Evolutionary conservation across 2,888 invertebrate genomes (phyloP).

Genomic region (Bruchidius siliquastri): DNA sequence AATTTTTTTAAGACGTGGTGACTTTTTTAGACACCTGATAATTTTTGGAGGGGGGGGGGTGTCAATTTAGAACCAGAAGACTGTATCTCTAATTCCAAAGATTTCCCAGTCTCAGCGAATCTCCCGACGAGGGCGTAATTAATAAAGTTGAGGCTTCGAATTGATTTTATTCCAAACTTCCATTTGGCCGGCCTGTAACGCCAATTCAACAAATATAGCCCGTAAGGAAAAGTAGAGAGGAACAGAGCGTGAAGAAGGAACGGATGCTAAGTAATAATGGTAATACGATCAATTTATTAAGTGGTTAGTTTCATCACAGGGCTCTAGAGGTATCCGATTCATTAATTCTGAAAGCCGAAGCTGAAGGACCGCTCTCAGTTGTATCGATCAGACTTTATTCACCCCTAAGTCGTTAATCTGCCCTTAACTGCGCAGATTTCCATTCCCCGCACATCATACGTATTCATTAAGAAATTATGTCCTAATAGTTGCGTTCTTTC

Average conservation of each 20-base stretch:
- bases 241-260: background rate
- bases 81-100: too few relatives aligned
- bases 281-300: constrained; percentile 33
- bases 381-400: constrained; percentile 38
- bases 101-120: too few relatives aligned
- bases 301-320: constrained; percentile 31
- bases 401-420: constrained; percentile 38
- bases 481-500: constrained; percentile 39
- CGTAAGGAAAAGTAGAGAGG: background rate
- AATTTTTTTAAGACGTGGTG: too few relatives aligned
- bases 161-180: background rate
- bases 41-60: too few relatives aligned
- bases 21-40: too few relatives aligned
- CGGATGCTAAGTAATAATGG: background rate
- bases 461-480: constrained; percentile 43
- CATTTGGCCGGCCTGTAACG: background rate
- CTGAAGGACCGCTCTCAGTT: constrained; percentile 17
- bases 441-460: constrained; percentile 40
- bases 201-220: background rate
- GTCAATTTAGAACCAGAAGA: too few relatives aligned
- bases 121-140: too few relatives aligned
- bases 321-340: constrained; percentile 18
- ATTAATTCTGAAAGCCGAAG: constrained; percentile 21
- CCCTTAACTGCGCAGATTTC: constrained; percentile 40
- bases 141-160: too few relatives aligned